phyloP scores from a whole-genome alignment of 2,113 vertebrate species.

The Panurus biarmicus region DNA sequence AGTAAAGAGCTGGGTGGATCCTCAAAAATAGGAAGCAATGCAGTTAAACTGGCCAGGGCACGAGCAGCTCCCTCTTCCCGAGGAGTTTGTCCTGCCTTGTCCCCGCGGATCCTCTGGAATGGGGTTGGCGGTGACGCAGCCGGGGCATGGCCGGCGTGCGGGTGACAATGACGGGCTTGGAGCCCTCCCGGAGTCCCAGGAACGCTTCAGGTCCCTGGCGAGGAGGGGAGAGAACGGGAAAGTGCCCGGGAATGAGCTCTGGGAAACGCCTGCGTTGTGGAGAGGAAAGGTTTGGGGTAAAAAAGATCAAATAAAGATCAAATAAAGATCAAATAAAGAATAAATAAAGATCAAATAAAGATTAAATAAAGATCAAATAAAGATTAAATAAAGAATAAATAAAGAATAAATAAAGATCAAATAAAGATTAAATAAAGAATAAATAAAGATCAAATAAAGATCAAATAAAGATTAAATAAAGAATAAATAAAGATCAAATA shows the following conservation, averaged over 20 bases:
- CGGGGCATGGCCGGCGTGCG: no score
- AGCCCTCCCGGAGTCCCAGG: neutral
- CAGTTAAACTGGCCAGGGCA: neutral
- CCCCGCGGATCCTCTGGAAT: neutral
- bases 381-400: no score
- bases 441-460: no score
- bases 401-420: no score
- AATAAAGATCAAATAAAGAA: no score
- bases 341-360: no score
- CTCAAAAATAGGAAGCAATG: slow-evolving; percentile 47
- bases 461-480: no score
- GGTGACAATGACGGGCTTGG: neutral
- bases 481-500: no score
- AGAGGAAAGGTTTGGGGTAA: neutral
- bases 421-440: no score
- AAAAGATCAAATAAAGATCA: fast-evolving
- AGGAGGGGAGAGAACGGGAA: neutral
- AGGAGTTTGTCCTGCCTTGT: neutral
- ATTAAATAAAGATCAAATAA: no score
- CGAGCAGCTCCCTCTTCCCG: neutral
- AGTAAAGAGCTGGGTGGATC: slow-evolving; percentile 24
- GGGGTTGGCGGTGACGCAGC: neutral
- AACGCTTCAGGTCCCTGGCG: neutral
- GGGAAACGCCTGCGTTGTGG: fast-evolving
- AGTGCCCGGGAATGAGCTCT: neutral